Conservation (phyloP, 1,140 invertebrate species). For the Drosophila repletoides region DNA sequence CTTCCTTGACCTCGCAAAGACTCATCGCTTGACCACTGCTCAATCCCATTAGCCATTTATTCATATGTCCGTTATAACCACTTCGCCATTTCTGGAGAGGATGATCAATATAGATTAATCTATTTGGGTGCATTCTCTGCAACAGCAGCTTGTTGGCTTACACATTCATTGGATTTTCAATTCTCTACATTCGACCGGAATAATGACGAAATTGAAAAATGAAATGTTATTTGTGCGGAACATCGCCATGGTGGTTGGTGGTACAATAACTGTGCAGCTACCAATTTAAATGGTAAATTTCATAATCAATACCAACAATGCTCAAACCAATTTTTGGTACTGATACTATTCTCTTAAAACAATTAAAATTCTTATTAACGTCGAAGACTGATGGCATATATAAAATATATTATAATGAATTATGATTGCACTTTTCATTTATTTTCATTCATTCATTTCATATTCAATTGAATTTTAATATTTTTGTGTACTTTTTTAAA, state of each 20-base stretch:
- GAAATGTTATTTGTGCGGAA: neutral
- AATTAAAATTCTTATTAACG: no score
- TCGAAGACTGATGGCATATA: no score
- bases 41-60: neutral
- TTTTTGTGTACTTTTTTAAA: no score
- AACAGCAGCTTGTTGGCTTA: neutral
- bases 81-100: neutral
- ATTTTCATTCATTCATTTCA: no score
- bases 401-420: no score
- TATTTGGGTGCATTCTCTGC: neutral
- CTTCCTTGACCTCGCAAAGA: constrained; percentile 3
- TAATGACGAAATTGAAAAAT: neutral
- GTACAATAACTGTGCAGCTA: neutral
- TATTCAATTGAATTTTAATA: no score
- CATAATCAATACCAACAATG: no score
- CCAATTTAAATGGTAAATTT: no score
- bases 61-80: neutral
- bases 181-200: neutral
- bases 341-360: no score
- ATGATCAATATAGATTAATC: neutral
- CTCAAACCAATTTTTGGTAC: no score
- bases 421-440: no score
- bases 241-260: neutral
- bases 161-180: neutral
- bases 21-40: neutral